Base-by-base conservation (phyloP, 2,888 invertebrate genomes). In the Sabellastarte sp. region DNA sequence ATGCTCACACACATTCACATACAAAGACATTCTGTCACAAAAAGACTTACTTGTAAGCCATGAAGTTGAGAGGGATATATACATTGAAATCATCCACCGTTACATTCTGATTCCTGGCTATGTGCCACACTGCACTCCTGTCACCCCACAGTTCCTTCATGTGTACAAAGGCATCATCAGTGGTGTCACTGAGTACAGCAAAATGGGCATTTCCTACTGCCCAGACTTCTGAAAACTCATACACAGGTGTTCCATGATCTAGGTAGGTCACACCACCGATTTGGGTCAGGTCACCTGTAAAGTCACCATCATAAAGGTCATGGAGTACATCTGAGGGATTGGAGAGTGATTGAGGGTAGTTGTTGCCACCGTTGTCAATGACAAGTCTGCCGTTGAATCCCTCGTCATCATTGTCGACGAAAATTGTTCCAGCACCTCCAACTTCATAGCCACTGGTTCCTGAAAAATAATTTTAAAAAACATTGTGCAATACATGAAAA, bases 401-500 rank as follows among this genome's bases (percentile, higher is more conserved):
- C 29, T 50, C 56, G 50, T 63, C 64, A 15, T 64, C 63, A 1
- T 60, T 55, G 41, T 75, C 74, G 2, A 71, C 60, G 64, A 73
- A 77, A 1, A 70, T 65, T n/a, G 77, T 76, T 1, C 77, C 77
- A 15, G 77, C 76, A 26, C 73, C 77, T 20, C 77, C 77, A 2
- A 69, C 63, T 61, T 77, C 77, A 60, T 68, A 68, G 29, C 57
- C 52, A 60, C 74, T 73, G 3, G 56, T 52, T 32, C 74, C 76
- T 75, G n/a, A n/a, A n/a, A n/a, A n/a, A n/a, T n/a, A n/a, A n/a
- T n/a, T n/a, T n/a, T n/a, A n/a, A n/a, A n/a, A n/a, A n/a, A n/a
- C n/a, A n/a, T n/a, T n/a, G n/a, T n/a, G n/a, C n/a, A n/a, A n/a
- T n/a, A n/a, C n/a, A n/a, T n/a, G n/a, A n/a, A n/a, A n/a, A n/a